Conservation (phyloP, 2,888 invertebrate species). For the Thereva unica region DNA sequence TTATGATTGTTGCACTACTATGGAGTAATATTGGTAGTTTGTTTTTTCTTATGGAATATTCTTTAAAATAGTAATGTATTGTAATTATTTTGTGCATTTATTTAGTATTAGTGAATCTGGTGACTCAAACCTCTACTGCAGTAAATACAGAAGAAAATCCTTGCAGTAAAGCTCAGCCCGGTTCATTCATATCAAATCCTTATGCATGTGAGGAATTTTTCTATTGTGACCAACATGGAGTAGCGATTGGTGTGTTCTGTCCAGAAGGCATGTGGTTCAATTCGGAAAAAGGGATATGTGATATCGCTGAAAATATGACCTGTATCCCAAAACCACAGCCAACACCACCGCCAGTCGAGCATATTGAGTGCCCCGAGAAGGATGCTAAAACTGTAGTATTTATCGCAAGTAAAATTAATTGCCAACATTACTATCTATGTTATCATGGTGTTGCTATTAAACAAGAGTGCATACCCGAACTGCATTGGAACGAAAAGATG, state of each 20-base stretch:
- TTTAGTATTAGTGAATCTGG: no score
- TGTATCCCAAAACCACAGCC: conserved; percentile 42
- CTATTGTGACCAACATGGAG: conserved; percentile 49
- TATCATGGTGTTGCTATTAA: conserved; percentile 53
- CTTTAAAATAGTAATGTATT: no score
- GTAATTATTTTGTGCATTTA: no score
- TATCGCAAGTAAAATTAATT: conserved; percentile 50
- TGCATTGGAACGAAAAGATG: conserved; percentile 53
- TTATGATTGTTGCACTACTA: no score
- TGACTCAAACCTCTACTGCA: no score
- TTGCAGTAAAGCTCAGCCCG: no score
- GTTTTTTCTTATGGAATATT: no score
- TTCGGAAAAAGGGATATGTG: conserved; percentile 51
- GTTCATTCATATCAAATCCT: no score
- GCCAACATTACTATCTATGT: conserved; percentile 53
- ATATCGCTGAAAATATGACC: conserved; percentile 48
- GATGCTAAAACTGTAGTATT: conserved; percentile 45
- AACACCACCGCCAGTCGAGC: conserved; percentile 12
- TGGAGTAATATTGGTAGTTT: no score
- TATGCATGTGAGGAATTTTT: conserved; percentile 47
- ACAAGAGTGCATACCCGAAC: conserved; percentile 51
- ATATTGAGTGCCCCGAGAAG: conserved; percentile 9
- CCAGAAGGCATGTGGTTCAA: conserved; percentile 55
- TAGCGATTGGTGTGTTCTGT: conserved; percentile 51
- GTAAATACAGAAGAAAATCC: no score